Conservation (phyloP, 2,888 invertebrate species). For the Synergus itoensis region DNA sequence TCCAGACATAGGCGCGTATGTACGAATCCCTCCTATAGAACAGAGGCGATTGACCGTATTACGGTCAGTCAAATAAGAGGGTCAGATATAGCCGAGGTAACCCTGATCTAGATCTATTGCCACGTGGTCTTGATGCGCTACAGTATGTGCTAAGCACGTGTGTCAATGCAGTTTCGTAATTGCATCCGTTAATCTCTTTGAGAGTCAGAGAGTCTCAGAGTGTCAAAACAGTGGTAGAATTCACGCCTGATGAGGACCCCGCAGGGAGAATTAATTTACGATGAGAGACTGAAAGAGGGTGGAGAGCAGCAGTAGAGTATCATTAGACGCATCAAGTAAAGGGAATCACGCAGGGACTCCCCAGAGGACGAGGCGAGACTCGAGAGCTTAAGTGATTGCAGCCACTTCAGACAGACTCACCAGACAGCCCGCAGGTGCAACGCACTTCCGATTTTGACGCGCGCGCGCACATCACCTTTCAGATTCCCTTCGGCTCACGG, state of each 20-base stretch:
- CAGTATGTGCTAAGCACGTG: constrained; percentile 54
- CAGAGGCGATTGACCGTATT: constrained; percentile 74
- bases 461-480: constrained; percentile 29
- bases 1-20: constrained; percentile 60
- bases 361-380: constrained; percentile 37
- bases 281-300: constrained; percentile 11
- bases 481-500: not conserved
- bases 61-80: constrained; percentile 75
- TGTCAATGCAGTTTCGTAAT: constrained; percentile 47
- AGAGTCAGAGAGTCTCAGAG: not conserved
- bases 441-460: not conserved
- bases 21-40: constrained; percentile 59
- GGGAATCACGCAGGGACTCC: constrained; percentile 44
- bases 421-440: constrained; percentile 53
- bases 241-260: constrained; percentile 24
- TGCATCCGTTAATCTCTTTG: constrained; percentile 29
- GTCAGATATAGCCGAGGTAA: constrained; percentile 76
- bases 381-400: constrained; percentile 44
- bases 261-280: constrained; percentile 27
- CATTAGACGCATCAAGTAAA: constrained; percentile 30
- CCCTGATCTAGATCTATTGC: constrained; percentile 77
- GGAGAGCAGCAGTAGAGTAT: constrained; percentile 6
- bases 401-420: constrained; percentile 63
- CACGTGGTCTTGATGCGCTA: constrained; percentile 70
- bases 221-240: constrained; percentile 11